phyloP scores from a whole-genome alignment of 2,113 vertebrate species.

The Clarias gariepinus region DNA sequence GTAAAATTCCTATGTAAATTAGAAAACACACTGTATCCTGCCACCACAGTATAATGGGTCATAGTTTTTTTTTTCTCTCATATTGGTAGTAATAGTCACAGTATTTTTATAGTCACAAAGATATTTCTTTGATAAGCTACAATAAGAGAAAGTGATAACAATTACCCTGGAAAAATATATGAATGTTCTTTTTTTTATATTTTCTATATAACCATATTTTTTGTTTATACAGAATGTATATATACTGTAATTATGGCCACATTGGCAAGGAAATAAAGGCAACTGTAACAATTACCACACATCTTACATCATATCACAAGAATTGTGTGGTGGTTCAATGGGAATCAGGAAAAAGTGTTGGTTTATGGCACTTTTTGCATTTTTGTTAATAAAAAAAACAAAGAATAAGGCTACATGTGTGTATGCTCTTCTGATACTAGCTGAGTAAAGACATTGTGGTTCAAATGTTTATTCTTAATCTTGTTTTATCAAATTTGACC shows the following conservation, averaged over 20 bases:
- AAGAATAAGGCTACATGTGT: conserved; percentile 83
- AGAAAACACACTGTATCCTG: conserved; percentile 57
- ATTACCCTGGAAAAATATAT: conserved; percentile 83
- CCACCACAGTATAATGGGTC: conserved; percentile 77
- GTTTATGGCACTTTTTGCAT: conserved; percentile 80
- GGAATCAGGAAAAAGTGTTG: conserved; percentile 68
- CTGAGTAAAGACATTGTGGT: conserved; percentile 63
- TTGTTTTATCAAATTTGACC: conserved; percentile 19
- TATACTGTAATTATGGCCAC: conserved; percentile 76
- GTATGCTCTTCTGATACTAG: conserved; percentile 69
- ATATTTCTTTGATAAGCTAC: conserved; percentile 64
- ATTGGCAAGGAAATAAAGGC: conserved; percentile 79
- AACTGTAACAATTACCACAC: conserved; percentile 75
- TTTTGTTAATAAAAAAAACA: conserved; percentile 69
- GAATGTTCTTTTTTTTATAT: conserved; percentile 72
- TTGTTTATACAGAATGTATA: conserved; percentile 79
- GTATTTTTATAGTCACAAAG: conserved; percentile 64
- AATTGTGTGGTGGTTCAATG: conserved; percentile 72
- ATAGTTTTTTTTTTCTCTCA: conserved; percentile 59
- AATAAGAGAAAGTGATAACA: conserved; percentile 76
- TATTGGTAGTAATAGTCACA: conserved; percentile 63
- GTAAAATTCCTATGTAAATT: conserved; percentile 48
- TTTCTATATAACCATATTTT: conserved; percentile 73
- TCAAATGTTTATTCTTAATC: conserved; percentile 40
- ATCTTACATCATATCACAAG: conserved; percentile 62